Evolutionary conservation across 2,113 vertebrate species (phyloP).

Genomic region (Muntiacus reevesi): DNA sequence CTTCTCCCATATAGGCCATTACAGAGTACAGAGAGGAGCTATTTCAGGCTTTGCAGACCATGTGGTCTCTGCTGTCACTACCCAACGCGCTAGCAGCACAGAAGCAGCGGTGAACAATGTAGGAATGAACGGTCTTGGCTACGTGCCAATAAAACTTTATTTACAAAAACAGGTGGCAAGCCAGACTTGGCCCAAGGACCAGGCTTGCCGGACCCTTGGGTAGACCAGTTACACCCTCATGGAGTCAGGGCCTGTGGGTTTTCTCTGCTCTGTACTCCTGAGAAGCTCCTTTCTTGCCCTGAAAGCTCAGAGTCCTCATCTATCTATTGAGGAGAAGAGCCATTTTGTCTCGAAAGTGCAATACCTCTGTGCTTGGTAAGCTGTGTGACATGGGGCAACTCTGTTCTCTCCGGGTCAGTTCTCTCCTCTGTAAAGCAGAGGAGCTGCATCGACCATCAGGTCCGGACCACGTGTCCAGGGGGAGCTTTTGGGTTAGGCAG

Average conservation of each 20-base stretch:
- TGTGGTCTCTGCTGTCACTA: neutral
- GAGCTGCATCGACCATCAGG: fast-evolving
- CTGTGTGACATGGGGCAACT: neutral
- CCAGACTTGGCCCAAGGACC: neutral
- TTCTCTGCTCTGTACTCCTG: neutral
- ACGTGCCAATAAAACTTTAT: neutral
- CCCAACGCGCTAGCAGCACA: neutral
- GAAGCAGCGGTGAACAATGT: neutral
- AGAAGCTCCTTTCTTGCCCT: neutral
- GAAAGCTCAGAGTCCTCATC: neutral
- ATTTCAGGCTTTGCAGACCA: neutral
- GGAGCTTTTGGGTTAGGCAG: neutral
- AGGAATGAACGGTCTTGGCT: neutral
- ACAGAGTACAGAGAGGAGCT: neutral
- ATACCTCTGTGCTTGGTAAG: neutral
- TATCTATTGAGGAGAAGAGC: neutral
- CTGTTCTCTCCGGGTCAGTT: neutral
- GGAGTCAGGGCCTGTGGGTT: neutral
- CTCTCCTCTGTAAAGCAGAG: neutral
- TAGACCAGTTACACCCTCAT: neutral
- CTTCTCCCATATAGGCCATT: neutral
- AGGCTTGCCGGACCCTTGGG: neutral
- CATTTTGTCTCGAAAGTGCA: neutral
- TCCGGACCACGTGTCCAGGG: fast-evolving
- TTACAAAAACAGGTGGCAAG: neutral